A percentile compares a stretch with the other conserved stretches of the same genome.
Evolutionary conservation across 2,888 invertebrate genomes (phyloP).

Genomic region (Mystacides longicornis): DNA sequence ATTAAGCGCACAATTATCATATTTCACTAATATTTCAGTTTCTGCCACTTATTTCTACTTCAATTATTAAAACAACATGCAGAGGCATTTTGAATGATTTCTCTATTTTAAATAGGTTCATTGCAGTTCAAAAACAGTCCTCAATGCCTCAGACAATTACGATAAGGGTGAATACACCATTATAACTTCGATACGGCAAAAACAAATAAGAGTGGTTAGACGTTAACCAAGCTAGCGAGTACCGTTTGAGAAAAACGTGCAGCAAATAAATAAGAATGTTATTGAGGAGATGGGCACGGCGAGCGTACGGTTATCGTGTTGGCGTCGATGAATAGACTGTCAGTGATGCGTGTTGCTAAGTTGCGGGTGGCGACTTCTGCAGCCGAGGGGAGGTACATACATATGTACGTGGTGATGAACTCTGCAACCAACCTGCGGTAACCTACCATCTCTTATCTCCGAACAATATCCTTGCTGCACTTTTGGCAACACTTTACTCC

Average conservation of each 20-base stretch:
- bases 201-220: no score
- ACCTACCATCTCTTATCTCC: conserved; percentile 10
- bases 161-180: no score
- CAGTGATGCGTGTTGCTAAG: conserved; percentile 14
- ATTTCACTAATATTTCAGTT: no score
- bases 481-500: no score
- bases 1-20: not conserved
- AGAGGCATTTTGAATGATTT: no score
- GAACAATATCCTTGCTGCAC: not conserved
- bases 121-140: no score
- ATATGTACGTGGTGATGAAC: conserved; percentile 22
- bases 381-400: not conserved
- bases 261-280: not conserved
- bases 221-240: no score
- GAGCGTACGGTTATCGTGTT: conserved; percentile 16
- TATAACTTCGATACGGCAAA: no score
- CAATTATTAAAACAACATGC: no score
- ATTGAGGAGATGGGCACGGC: conserved; percentile 1
- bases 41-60: no score
- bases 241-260: not conserved
- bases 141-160: no score
- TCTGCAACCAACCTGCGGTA: conserved; percentile 15
- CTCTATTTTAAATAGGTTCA: no score
- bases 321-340: conserved; percentile 23
- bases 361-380: conserved; percentile 4